These are phyloP conservation scores for Perithous albicinctus DNA, from an alignment of 2,888 invertebrate genomes.

Conservation along the genomic window DNA sequence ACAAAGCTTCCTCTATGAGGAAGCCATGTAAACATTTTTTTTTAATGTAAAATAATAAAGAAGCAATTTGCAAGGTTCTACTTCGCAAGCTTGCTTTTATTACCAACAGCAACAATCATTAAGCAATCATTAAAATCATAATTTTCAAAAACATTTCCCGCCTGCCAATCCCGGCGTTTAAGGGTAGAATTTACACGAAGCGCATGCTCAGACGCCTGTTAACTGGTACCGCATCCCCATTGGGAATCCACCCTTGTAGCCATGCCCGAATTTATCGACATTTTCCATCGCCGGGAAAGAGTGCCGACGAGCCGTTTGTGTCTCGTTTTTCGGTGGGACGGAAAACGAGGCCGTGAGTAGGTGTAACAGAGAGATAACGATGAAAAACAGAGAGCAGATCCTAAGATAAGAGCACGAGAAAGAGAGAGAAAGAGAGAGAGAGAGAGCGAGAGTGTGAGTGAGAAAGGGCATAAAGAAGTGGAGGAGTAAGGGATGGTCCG, in stretches of 20 bases:
- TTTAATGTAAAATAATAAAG: too few relatives aligned
- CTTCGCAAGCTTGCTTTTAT: too few relatives aligned
- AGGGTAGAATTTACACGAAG: neutral
- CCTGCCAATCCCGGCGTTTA: neutral
- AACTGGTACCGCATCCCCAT: slow-evolving; percentile 39
- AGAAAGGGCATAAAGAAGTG: neutral
- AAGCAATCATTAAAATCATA: neutral
- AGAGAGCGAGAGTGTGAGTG: neutral
- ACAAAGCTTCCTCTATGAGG: too few relatives aligned
- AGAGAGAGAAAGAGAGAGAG: neutral
- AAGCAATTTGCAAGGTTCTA: too few relatives aligned
- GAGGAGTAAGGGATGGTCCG: slow-evolving; percentile 34
- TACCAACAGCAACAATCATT: too few relatives aligned
- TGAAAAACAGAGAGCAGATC: slow-evolving; percentile 9
- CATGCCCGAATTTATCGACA: slow-evolving; percentile 83
- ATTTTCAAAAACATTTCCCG: slow-evolving; percentile 1
- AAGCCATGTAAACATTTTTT: too few relatives aligned
- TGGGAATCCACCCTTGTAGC: slow-evolving; percentile 67
- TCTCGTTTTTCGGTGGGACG: neutral
- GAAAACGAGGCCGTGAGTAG: slow-evolving; percentile 46
- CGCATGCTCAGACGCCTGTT: slow-evolving; percentile 54
- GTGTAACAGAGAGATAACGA: slow-evolving; percentile 53
- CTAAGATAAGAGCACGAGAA: neutral
- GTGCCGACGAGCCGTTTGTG: slow-evolving; percentile 24
- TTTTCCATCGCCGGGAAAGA: slow-evolving; percentile 69